phyloP scores from a whole-genome alignment of 2,888 invertebrate genomes.

The Arctia plantaginis region DNA sequence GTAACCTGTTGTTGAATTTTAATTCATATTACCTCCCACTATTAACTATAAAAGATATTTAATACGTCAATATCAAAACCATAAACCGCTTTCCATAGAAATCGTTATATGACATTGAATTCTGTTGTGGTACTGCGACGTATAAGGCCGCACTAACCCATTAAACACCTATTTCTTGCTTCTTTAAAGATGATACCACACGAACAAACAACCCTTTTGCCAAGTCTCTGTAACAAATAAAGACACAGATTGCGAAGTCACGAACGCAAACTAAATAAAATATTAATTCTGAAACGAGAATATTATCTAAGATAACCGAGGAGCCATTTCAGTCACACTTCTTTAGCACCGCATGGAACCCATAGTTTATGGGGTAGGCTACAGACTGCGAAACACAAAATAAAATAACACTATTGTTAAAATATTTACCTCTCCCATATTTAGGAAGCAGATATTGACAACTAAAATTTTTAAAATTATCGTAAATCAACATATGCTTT shows the following conservation, averaged over 20 bases:
- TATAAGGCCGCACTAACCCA: constrained; percentile 5
- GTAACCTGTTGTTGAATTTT: neutral
- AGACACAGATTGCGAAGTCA: constrained; percentile 35
- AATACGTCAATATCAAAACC: neutral
- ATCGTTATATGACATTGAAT: constrained; percentile 7
- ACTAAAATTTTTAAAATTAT: neutral
- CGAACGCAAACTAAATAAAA: constrained; percentile 32
- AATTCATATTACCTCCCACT: neutral
- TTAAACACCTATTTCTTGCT: constrained; percentile 15
- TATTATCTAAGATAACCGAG: constrained; percentile 41
- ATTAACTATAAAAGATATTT: neutral
- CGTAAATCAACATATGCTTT: neutral
- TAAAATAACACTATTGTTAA: neutral
- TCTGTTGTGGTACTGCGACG: neutral
- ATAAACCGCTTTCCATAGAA: neutral
- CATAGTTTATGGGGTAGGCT: constrained; percentile 15
- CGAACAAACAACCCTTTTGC: constrained; percentile 24
- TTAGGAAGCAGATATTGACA: neutral
- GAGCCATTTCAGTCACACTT: constrained; percentile 52
- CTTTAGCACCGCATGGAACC: constrained; percentile 36
- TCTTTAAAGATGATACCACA: constrained; percentile 22
- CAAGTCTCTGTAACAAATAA: constrained; percentile 29
- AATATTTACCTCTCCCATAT: neutral
- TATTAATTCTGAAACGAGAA: constrained; percentile 36
- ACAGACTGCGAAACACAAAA: neutral